phyloP scores from a whole-genome alignment of 2,797 vertebrate genomes.

The Phrynocephalus guinanensis region DNA sequence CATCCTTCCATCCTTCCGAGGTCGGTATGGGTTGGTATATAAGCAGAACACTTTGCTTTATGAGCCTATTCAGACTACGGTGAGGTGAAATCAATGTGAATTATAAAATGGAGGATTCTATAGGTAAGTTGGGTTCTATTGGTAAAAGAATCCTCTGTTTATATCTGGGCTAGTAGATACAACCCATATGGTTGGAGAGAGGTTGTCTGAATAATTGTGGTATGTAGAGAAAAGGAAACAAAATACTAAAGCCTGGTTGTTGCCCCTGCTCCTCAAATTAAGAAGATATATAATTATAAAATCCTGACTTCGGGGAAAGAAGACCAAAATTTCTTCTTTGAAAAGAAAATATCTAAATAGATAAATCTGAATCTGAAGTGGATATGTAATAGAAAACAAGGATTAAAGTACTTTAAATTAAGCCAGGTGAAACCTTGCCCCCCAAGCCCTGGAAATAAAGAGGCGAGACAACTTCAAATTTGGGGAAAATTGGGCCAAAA shows the following conservation, averaged over 20 bases:
- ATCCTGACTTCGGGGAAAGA: neutral
- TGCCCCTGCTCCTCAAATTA: neutral
- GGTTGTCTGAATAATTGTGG: neutral
- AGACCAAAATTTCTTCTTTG: neutral
- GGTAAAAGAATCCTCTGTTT: neutral
- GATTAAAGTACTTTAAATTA: conserved; percentile 3
- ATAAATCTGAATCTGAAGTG: neutral
- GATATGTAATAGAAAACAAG: neutral
- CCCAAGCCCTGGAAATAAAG: no score
- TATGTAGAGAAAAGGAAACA: neutral
- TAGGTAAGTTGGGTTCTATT: neutral
- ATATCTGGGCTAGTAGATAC: neutral
- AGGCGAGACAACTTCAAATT: no score
- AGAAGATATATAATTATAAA: neutral
- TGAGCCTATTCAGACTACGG: no score
- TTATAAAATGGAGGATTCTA: no score
- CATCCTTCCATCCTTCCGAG: no score
- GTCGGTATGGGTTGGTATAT: no score
- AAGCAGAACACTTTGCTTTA: no score
- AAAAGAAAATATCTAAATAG: neutral
- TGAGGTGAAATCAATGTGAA: no score
- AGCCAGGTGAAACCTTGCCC: neutral
- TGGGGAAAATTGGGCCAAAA: no score
- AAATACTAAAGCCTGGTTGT: neutral
- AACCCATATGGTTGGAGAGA: neutral